Percentiles rank a stretch among this genome's conserved stretches.
phyloP scores from a whole-genome alignment of 2,113 vertebrate species.

The Tylochromis polylepis region DNA sequence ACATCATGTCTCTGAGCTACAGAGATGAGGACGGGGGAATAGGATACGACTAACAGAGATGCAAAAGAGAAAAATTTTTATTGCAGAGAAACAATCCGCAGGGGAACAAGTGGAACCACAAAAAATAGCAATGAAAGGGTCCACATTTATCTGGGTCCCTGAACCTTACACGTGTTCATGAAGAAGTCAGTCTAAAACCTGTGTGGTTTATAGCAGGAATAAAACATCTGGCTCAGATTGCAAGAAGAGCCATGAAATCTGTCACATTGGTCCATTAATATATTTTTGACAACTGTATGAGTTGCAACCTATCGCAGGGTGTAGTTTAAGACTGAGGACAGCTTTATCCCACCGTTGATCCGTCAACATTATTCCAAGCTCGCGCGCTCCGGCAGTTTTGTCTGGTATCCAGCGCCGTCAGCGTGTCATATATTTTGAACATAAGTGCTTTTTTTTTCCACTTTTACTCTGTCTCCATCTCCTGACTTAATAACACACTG shows the following conservation, averaged over 20 bases:
- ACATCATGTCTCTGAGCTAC: neutral
- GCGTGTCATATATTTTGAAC: neutral
- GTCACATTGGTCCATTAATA: neutral
- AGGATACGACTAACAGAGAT: neutral
- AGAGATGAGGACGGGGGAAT: neutral
- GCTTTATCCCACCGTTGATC: neutral
- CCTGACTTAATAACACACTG: slow-evolving; percentile 8
- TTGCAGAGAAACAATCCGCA: neutral
- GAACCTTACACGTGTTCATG: neutral
- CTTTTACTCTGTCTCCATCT: slow-evolving; percentile 45
- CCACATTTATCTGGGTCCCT: neutral
- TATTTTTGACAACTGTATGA: neutral
- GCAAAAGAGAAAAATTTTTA: neutral
- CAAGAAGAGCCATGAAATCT: neutral
- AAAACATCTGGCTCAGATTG: neutral
- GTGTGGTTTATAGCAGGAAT: neutral
- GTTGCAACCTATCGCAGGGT: neutral
- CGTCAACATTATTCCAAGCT: neutral
- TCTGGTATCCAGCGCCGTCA: neutral
- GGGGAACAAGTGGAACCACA: neutral
- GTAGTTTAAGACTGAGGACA: neutral
- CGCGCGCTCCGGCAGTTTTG: neutral
- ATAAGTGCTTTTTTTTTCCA: neutral
- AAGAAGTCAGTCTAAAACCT: neutral
- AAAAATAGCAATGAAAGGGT: neutral